These are phyloP conservation scores for Capromys pilorides DNA, from an alignment of 2,797 vertebrate species.

Conservation along the genomic window DNA sequence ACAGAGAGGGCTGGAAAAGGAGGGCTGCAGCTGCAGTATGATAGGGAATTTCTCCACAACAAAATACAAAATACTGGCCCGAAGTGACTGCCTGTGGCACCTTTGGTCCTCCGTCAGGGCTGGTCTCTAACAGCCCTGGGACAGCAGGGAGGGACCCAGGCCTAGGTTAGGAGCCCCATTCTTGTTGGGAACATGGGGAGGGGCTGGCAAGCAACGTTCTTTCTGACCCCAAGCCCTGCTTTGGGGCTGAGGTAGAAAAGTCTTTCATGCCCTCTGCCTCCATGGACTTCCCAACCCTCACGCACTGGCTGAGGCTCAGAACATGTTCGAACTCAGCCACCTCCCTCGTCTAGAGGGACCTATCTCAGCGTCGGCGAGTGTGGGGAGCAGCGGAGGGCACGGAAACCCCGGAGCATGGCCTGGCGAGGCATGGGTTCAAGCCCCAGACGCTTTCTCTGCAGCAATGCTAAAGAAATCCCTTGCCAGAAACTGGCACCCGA, in stretches of 20 bases:
- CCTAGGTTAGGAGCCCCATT: not conserved
- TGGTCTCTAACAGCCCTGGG: not conserved
- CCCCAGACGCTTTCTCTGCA: not conserved
- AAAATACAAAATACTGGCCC: not conserved
- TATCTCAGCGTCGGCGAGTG: not conserved
- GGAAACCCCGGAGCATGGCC: not conserved
- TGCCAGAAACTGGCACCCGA: not conserved
- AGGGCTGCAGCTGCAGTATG: accelerated
- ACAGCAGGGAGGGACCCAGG: not conserved
- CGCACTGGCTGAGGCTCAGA: not conserved
- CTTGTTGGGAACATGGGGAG: accelerated
- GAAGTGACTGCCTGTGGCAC: not conserved
- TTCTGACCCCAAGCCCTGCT: accelerated
- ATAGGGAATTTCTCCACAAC: not conserved
- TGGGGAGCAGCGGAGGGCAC: not conserved
- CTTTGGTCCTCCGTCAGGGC: not conserved
- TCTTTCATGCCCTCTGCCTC: not conserved
- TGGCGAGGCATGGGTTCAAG: not conserved
- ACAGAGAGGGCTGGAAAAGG: not conserved
- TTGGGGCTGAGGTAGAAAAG: not conserved
- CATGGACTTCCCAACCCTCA: not conserved
- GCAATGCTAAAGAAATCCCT: not conserved
- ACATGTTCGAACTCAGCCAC: no score
- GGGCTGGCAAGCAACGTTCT: not conserved
- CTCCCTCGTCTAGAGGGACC: not conserved